phyloP scores from a whole-genome alignment of 1,140 invertebrate genomes.

The Atopsyche davidsoni region DNA sequence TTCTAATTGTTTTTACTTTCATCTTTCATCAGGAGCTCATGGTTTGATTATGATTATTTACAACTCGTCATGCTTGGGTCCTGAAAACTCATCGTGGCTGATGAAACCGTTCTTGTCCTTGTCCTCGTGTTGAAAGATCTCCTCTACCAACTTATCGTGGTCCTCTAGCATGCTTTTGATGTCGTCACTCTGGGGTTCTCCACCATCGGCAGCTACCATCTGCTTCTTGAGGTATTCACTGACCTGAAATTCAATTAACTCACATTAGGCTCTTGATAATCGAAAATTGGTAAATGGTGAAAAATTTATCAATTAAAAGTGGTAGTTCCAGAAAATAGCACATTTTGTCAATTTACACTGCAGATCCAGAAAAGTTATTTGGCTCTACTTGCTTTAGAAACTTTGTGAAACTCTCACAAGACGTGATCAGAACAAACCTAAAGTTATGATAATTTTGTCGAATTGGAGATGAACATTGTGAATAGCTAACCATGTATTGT shows the following conservation, averaged over 20 bases:
- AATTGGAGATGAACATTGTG: background rate
- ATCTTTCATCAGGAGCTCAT: conserved; percentile 23
- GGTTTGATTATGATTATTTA: conserved; percentile 47
- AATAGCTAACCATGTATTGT: background rate
- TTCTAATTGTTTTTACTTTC: conserved; percentile 21
- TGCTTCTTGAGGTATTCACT: conserved; percentile 88
- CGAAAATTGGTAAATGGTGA: too few relatives aligned
- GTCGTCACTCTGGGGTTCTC: conserved; percentile 64
- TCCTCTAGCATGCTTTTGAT: conserved; percentile 81
- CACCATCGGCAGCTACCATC: conserved; percentile 70
- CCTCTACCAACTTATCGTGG: conserved; percentile 89
- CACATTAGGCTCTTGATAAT: too few relatives aligned
- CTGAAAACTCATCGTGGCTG: conserved; percentile 92
- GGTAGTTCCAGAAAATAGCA: conserved; percentile 19
- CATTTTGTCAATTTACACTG: conserved; percentile 12
- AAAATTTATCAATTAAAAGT: too few relatives aligned
- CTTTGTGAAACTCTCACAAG: too few relatives aligned
- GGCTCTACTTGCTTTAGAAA: too few relatives aligned
- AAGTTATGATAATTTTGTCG: background rate
- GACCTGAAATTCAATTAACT: conserved; percentile 52
- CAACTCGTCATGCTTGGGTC: conserved; percentile 94
- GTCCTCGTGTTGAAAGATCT: conserved; percentile 96
- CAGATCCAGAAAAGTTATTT: too few relatives aligned
- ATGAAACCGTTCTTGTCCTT: conserved; percentile 94
- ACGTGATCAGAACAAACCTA: too few relatives aligned